Evolutionary conservation across 2,888 invertebrate genomes (phyloP).

Genomic region (Ormyrus labotus): DNA sequence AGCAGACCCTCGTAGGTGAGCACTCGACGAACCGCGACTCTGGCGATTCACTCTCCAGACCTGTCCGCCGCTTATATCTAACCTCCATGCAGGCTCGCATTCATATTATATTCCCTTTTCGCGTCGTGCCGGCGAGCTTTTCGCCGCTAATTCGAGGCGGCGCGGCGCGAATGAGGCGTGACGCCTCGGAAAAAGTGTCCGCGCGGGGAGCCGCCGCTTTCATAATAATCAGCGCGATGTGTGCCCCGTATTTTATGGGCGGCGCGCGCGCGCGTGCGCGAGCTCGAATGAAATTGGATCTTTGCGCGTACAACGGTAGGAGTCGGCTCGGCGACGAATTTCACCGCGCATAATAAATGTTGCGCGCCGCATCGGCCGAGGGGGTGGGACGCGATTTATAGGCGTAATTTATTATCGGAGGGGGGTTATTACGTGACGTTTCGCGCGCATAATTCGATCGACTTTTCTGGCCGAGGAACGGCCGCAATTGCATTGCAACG

Average conservation of each 20-base stretch:
- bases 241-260: not conserved
- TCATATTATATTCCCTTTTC: not conserved
- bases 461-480: slow-evolving; percentile 28
- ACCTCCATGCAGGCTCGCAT: not conserved
- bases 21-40: slow-evolving; percentile 50
- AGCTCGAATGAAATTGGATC: slow-evolving; percentile 40
- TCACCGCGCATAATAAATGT: slow-evolving; percentile 31
- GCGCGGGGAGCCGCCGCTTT: not conserved
- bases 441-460: slow-evolving; percentile 41
- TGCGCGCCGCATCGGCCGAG: slow-evolving; percentile 1
- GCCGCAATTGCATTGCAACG: slow-evolving; percentile 13
- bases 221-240: not conserved
- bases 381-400: slow-evolving; percentile 37
- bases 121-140: not conserved
- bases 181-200: slow-evolving; percentile 5
- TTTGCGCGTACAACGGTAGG: not conserved
- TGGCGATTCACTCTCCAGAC: not conserved
- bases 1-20: slow-evolving; percentile 34
- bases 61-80: slow-evolving; percentile 7
- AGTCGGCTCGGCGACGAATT: slow-evolving; percentile 30
- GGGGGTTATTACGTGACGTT: slow-evolving; percentile 32
- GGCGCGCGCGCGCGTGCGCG: not conserved
- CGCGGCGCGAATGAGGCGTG: slow-evolving; percentile 20
- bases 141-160: slow-evolving; percentile 23
- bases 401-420: slow-evolving; percentile 40